Evolutionary conservation across 2,113 vertebrate genomes (phyloP).

Genomic region (Garra rufa): DNA sequence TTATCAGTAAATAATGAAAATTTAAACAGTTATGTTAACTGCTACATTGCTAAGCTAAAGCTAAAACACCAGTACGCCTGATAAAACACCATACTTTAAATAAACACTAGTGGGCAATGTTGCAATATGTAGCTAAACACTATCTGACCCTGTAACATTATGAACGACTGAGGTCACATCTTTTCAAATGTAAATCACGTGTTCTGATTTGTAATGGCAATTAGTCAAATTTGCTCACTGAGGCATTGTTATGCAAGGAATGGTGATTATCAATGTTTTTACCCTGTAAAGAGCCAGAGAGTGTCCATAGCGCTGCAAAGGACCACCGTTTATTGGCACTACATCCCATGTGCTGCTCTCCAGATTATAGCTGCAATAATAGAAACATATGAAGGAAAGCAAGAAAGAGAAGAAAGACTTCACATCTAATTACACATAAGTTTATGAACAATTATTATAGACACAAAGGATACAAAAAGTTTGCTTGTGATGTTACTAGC

Average conservation of each 20-base stretch:
- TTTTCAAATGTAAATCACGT: neutral
- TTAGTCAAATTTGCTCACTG: neutral
- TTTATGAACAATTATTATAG: neutral
- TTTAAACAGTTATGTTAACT: neutral
- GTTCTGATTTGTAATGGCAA: neutral
- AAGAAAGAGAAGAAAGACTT: neutral
- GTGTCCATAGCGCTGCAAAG: slow-evolving; percentile 94
- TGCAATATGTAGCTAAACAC: neutral
- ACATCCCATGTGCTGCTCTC: slow-evolving; percentile 96
- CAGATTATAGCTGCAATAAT: slow-evolving; percentile 88
- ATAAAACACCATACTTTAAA: neutral
- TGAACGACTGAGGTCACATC: neutral
- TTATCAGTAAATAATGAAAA: neutral
- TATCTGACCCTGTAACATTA: neutral
- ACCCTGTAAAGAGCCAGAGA: slow-evolving; percentile 92
- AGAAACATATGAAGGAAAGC: neutral
- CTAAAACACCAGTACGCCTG: neutral
- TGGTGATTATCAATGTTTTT: slow-evolving; percentile 42
- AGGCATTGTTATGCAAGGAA: slow-evolving; percentile 13
- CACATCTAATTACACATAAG: neutral
- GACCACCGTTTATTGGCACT: slow-evolving; percentile 86
- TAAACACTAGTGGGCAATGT: neutral
- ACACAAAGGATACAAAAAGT: neutral
- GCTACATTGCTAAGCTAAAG: neutral
- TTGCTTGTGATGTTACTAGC: neutral